phyloP scores from a whole-genome alignment of 2,113 vertebrate species.

The Ctenodactylus gundi region DNA sequence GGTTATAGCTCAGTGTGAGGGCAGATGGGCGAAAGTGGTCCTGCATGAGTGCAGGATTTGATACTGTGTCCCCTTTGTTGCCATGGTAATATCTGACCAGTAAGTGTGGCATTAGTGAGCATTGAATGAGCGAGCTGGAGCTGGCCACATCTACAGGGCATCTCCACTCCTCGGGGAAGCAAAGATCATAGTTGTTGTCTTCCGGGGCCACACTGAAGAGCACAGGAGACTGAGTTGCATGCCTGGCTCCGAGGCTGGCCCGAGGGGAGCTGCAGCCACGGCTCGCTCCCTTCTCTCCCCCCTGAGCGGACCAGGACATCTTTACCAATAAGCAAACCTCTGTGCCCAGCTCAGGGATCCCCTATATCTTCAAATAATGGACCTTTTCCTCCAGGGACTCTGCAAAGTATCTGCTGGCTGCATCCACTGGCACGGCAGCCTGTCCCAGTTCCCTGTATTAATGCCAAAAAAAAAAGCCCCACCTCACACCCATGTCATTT shows the following conservation, averaged over 20 bases:
- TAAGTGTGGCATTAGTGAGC: not conserved
- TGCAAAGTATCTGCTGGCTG: not conserved
- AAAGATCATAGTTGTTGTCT: not conserved
- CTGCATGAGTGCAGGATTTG: not conserved
- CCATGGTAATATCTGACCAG: not conserved
- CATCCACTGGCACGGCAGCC: not conserved
- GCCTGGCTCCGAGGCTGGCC: not conserved
- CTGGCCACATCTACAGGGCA: rapidly evolving
- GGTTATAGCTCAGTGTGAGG: too few species aligned
- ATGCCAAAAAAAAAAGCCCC: not conserved
- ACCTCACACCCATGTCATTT: rapidly evolving
- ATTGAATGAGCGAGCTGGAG: not conserved
- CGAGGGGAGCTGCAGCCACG: not conserved
- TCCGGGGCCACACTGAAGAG: not conserved
- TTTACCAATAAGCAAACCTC: not conserved
- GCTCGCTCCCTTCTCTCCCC: not conserved
- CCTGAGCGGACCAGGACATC: not conserved
- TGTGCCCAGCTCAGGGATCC: not conserved
- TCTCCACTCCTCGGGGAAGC: not conserved
- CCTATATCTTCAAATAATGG: not conserved
- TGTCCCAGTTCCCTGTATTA: not conserved
- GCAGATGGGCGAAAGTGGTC: not conserved
- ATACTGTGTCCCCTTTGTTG: rapidly evolving
- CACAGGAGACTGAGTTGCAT: not conserved
- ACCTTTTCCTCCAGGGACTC: not conserved